Evolutionary conservation across 2,797 vertebrate species (phyloP), one percentile per base, ranked within the genome.

Genomic region (Poecilia picta): DNA sequence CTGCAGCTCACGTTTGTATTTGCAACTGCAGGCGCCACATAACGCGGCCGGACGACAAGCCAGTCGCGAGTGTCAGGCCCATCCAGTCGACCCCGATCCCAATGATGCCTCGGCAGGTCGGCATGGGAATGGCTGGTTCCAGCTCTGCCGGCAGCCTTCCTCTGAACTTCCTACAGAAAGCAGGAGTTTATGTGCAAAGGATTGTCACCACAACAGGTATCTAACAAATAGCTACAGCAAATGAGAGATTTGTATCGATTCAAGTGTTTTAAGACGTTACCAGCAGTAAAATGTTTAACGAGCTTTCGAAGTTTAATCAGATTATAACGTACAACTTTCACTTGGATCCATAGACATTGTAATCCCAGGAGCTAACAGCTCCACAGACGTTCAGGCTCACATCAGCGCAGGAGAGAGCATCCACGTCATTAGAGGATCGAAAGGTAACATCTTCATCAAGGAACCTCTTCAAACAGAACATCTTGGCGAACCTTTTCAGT

Each of bases 81-180:
- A 97, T 99, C 88, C 98, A 99, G 91, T 99, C 98, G 51, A 99
- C 98, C 0, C 98, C 98, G 3, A 98, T 99, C 90, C 98, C 98
- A 81, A 99, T 99, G 98, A 97, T 99, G 98, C 98, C 98, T 62
- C 97, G 98, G 23, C 98, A 99, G 57, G 97, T 97, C 5, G 91
- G 96, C 16, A 91, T 98, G 92, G 96, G 97, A 45, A 77, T 97
- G 76, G 95, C 97, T 2, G 94, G 96, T 85, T 96, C 97, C 89
- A 96, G 95, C 85, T 93, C 97, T 11, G 91, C 96, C 8, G 92
- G 97, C 89, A 97, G 97, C 90, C 97, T 99, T 78, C 97, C 98
- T 0, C 97, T 99, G 91, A 99, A 98, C 94, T 98, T 97, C 92
- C 94, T 99, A 80, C 98, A 99, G 91, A 97, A 98, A 84, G 98